Conservation (phyloP, 2,888 invertebrate genomes). For the Lithophane socia region DNA sequence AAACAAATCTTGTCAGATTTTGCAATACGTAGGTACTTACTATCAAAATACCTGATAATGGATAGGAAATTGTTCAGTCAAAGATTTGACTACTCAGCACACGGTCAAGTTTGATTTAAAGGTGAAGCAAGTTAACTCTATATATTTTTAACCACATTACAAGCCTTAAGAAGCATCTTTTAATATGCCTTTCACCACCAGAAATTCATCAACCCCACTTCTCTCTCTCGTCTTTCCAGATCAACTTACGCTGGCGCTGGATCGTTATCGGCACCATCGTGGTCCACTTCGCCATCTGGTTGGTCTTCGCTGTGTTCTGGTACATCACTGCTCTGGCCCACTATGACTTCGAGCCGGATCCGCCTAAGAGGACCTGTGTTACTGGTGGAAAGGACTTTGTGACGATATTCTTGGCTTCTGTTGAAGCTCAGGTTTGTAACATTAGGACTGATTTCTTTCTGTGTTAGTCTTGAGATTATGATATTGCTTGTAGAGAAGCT, state of each 20-base stretch:
- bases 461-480: neutral
- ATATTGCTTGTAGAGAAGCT: neutral
- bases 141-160: neutral
- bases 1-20: neutral
- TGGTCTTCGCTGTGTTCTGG: constrained; percentile 88
- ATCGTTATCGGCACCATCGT: constrained; percentile 86
- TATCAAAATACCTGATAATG: too few species aligned
- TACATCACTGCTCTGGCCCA: constrained; percentile 86
- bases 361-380: constrained; percentile 82
- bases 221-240: constrained; percentile 69
- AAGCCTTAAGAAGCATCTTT: neutral
- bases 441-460: neutral
- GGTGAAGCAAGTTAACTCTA: neutral
- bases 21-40: neutral
- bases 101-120: neutral
- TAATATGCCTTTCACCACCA: neutral
- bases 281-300: constrained; percentile 86
- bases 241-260: constrained; percentile 88
- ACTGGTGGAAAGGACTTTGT: constrained; percentile 87
- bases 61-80: too few species aligned
- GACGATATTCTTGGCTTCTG: constrained; percentile 87
- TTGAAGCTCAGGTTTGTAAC: constrained; percentile 84
- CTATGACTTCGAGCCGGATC: constrained; percentile 87
- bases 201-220: neutral
- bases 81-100: neutral